Evolutionary conservation across 2,113 vertebrate species (phyloP).

Genomic region (Grus americana): DNA sequence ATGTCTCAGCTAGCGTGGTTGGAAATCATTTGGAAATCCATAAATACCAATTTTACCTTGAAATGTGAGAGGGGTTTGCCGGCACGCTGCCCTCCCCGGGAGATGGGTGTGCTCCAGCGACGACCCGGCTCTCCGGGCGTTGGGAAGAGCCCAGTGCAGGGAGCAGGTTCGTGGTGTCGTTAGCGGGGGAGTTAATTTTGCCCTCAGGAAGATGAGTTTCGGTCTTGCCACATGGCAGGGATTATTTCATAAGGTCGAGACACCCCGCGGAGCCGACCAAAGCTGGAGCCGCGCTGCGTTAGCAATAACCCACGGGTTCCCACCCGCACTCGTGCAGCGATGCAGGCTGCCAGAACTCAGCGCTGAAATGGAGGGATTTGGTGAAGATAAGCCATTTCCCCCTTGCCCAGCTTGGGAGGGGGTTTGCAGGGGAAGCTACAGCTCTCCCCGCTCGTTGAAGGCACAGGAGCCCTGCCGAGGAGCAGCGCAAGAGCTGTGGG

Average conservation of each 20-base stretch:
- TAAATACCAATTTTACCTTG: fast-evolving
- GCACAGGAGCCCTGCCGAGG: neutral
- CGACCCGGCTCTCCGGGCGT: fast-evolving
- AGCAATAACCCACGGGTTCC: fast-evolving
- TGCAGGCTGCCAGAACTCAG: fast-evolving
- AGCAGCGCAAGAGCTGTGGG: fast-evolving
- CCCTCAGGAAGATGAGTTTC: fast-evolving
- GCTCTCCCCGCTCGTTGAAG: neutral
- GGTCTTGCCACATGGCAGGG: fast-evolving
- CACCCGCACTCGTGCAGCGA: fast-evolving
- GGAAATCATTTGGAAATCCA: fast-evolving
- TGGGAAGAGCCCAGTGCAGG: fast-evolving
- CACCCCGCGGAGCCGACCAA: fast-evolving
- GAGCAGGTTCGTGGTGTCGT: fast-evolving
- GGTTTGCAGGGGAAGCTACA: too few relatives aligned
- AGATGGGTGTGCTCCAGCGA: fast-evolving
- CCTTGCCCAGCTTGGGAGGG: fast-evolving
- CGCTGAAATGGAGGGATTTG: fast-evolving
- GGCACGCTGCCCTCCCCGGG: fast-evolving
- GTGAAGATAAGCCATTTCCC: neutral
- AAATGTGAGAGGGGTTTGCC: fast-evolving
- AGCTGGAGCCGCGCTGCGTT: fast-evolving
- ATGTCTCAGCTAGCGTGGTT: fast-evolving
- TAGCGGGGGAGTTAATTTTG: fast-evolving
- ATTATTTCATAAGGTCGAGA: fast-evolving